A percentile compares a stretch with the other conserved stretches of the same genome.
These are phyloP conservation scores for Oreochromis mossambicus DNA, from an alignment of 2,797 vertebrate genomes.

Conservation along the genomic window DNA sequence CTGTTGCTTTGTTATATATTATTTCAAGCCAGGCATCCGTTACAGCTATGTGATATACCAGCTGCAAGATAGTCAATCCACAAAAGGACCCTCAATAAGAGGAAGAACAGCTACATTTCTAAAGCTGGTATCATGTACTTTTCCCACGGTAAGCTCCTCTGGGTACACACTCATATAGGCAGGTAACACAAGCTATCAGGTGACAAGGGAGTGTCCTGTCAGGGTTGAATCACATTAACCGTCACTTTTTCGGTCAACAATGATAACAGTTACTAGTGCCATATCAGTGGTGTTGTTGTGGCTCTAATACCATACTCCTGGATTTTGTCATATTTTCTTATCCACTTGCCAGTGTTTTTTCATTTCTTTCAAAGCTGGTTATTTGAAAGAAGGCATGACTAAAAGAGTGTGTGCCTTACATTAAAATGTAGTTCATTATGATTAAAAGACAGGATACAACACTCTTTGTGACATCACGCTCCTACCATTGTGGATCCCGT, in stretches of 20 bases:
- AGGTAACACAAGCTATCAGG: constrained; percentile 25
- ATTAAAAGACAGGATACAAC: background rate
- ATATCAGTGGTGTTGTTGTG: background rate
- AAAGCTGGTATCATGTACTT: constrained; percentile 26
- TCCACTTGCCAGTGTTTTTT: background rate
- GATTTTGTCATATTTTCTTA: background rate
- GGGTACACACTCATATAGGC: background rate
- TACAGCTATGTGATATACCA: constrained; percentile 39
- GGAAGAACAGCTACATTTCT: constrained; percentile 23
- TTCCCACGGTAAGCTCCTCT: constrained; percentile 50
- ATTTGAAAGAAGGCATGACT: background rate
- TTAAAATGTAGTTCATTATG: background rate
- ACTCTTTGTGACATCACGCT: background rate
- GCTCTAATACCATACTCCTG: background rate
- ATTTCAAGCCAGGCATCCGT: constrained; percentile 30
- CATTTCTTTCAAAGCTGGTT: background rate
- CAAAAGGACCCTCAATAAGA: constrained; percentile 54
- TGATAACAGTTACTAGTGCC: background rate
- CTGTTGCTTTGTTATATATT: constrained; percentile 24
- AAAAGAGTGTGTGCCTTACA: background rate
- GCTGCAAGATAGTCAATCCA: constrained; percentile 33
- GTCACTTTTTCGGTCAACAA: background rate
- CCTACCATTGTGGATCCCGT: background rate
- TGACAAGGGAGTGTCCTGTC: constrained; percentile 44
- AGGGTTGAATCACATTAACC: constrained; percentile 18